A percentile compares a stretch with the other conserved stretches of the same genome.
phyloP scores from a whole-genome alignment of 2,797 vertebrate genomes.

The Babyrousa celebensis region DNA sequence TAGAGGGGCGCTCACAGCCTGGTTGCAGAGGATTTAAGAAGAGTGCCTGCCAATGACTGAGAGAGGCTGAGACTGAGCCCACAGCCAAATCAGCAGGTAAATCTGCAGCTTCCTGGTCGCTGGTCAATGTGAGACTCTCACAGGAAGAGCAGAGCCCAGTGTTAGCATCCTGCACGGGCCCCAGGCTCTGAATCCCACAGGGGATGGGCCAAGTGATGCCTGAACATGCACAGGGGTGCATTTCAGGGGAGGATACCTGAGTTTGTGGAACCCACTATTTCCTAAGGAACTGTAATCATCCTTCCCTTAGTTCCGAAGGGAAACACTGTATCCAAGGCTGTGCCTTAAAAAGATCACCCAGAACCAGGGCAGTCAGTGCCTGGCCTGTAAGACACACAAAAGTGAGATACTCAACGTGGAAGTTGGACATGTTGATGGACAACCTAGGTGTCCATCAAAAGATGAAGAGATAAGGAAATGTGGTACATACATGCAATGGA shows the following conservation, averaged over 20 bases:
- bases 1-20: not conserved
- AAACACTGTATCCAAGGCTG: not conserved
- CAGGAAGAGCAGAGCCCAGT: not conserved
- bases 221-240: too few relatives aligned
- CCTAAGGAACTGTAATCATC: not conserved
- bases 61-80: not conserved
- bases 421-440: too few relatives aligned
- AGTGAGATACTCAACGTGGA: not conserved
- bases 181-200: not conserved
- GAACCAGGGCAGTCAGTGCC: not conserved
- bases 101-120: not conserved
- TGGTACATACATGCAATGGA: not conserved
- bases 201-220: not conserved
- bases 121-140: not conserved
- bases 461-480: not conserved
- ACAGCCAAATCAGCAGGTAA: not conserved
- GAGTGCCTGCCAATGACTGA: not conserved
- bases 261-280: not conserved
- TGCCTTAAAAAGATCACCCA: not conserved
- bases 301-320: not conserved
- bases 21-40: slow-evolving; percentile 19
- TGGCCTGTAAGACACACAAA: not conserved
- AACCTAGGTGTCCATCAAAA: not conserved
- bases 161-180: not conserved
- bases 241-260: not conserved